Percentiles rank a stretch among this genome's conserved stretches.
Conservation (phyloP, 1,140 invertebrate species). For the Wasmannia auropunctata region DNA sequence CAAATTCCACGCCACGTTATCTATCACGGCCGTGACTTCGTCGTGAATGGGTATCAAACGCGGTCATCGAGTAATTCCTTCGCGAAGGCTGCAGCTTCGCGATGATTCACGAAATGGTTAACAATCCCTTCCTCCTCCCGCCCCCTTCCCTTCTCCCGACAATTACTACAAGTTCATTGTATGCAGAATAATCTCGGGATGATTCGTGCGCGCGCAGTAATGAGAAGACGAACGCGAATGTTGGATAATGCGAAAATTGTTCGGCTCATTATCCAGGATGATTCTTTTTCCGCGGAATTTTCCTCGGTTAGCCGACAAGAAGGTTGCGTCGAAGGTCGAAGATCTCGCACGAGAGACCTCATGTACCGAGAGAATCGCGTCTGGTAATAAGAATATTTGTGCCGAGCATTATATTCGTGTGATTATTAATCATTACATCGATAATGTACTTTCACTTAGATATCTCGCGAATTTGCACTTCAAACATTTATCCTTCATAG, state of each 20-base stretch:
- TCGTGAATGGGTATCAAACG: slow-evolving; percentile 46
- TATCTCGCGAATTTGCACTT: neutral
- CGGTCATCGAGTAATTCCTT: slow-evolving; percentile 54
- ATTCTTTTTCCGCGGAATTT: slow-evolving; percentile 54
- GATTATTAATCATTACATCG: slow-evolving; percentile 26
- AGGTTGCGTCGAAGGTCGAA: slow-evolving; percentile 28
- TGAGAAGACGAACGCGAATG: slow-evolving; percentile 42
- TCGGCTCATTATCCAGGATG: slow-evolving; percentile 47
- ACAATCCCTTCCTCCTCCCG: neutral
- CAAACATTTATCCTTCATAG: neutral
- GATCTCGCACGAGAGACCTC: neutral
- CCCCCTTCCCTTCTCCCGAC: neutral
- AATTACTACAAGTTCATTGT: slow-evolving; percentile 58
- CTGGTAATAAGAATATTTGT: slow-evolving; percentile 10
- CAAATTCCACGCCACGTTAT: neutral
- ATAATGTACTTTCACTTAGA: neutral
- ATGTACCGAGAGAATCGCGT: neutral
- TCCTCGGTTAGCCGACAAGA: slow-evolving; percentile 6
- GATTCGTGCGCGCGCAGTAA: neutral
- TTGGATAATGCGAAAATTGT: slow-evolving; percentile 56
- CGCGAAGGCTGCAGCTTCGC: slow-evolving; percentile 31
- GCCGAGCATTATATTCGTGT: neutral
- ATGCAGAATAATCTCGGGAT: slow-evolving; percentile 14
- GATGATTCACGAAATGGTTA: slow-evolving; percentile 59
- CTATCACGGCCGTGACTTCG: slow-evolving; percentile 18